Percentiles rank a stretch among this genome's conserved stretches.
Evolutionary conservation across 2,113 vertebrate species (phyloP).

Genomic region (Tylochromis polylepis): DNA sequence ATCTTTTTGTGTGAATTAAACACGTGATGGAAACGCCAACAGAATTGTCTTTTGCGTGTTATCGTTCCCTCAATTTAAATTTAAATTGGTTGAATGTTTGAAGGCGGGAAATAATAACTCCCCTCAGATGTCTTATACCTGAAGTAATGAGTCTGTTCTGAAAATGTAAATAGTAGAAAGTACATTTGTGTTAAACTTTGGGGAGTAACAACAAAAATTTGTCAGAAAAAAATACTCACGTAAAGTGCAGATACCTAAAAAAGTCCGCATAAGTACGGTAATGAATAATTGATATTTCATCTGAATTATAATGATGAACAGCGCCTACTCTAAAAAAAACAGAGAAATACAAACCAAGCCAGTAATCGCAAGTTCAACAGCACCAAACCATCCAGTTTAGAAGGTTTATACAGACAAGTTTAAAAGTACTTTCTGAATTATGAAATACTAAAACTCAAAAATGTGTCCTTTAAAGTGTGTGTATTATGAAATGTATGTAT

Average conservation of each 20-base stretch:
- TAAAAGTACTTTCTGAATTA: neutral
- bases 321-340: too few species aligned
- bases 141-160: neutral
- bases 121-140: neutral
- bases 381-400: neutral
- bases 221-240: neutral
- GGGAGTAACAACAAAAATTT: neutral
- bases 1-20: neutral
- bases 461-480: neutral
- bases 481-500: neutral
- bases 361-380: neutral
- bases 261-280: neutral
- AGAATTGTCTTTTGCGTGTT: neutral
- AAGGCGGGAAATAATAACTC: fast-evolving
- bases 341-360: neutral
- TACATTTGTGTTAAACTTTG: neutral
- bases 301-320: neutral
- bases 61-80: neutral
- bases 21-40: neutral
- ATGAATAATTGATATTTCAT: neutral
- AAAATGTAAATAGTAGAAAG: neutral
- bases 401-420: neutral
- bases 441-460: neutral
- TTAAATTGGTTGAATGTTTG: fast-evolving
- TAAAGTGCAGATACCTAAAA: fast-evolving